Evolutionary conservation across 2,113 vertebrate species (phyloP), one percentile per base, ranked within the genome.

Genomic region (Chinchilla lanigera): DNA sequence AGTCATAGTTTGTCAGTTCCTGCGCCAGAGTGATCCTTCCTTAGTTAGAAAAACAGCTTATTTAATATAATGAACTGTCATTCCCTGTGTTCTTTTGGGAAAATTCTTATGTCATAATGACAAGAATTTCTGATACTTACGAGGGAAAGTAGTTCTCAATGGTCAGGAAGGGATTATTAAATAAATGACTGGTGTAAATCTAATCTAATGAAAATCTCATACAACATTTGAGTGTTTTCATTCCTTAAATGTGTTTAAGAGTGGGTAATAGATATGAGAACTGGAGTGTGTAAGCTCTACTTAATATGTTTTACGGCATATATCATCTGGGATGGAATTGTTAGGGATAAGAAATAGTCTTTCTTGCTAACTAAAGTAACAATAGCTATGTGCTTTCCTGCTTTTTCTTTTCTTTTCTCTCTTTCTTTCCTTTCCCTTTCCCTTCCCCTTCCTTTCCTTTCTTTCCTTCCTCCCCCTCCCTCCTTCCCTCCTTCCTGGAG

Each of bases 221-320:
- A 13, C 33, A 69, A 24, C n/a, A 54, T 82, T 90, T 73, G 26
- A 28, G 24, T 85, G 86, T 69, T 84, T 75, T 4, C 60, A 41
- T 33, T 84, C 24, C 82, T 96, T 56, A 86, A 84, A 69, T 12
- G 38, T 71, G 30, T 81, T 93, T 47, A 73, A n/a, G 92, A 89
- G 33, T 47, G 24, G 28, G 16, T 73, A 63, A 56, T 65, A 47
- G 30, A 73, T 61, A 41, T 35, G 47, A 47, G 56, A 88, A 19
- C 58, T 41, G 33, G 80, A 17, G 8, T n/a, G 47, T 60, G 52
- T 52, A 86, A 61, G 28, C 80, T 92, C 3, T 30, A 44, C 38
- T 90, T 90, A 75, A 41, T 61, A 12, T 6, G 61, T 61, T 54
- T 56, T 78, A 50, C 44, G 41, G 58, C 71, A 19, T n/a, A 7